These are phyloP conservation scores for Bedellia somnulentella DNA, from an alignment of 2,888 invertebrate genomes.

Conservation along the genomic window DNA sequence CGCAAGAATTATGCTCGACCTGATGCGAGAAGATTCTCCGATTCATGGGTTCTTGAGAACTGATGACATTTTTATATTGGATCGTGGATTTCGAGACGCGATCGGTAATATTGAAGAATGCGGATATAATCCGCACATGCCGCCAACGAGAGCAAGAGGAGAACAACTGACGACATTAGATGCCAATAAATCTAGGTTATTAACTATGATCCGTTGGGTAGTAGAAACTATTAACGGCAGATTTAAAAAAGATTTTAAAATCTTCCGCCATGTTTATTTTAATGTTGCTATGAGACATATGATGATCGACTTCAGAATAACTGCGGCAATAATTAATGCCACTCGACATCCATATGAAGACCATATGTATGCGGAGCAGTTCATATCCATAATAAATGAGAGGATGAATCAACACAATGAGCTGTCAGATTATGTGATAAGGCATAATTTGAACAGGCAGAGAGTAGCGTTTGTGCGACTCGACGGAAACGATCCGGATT, in stretches of 20 bases:
- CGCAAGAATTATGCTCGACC: constrained; percentile 1
- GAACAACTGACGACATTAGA: constrained; percentile 3
- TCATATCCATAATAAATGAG: constrained; percentile 6
- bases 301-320: constrained; percentile 10
- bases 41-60: not conserved
- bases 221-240: constrained; percentile 11
- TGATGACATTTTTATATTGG: constrained; percentile 2
- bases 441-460: constrained; percentile 9
- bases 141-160: too few relatives aligned
- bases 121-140: constrained; percentile 1
- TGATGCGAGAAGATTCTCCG: not conserved
- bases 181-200: constrained; percentile 7
- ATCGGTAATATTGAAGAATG: constrained; percentile 1
- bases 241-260: constrained; percentile 11
- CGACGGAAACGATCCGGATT: constrained; percentile 2
- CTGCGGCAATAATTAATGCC: constrained; percentile 10
- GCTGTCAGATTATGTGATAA: constrained; percentile 7
- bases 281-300: constrained; percentile 6
- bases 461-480: too few relatives aligned
- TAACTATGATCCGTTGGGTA: constrained; percentile 12
- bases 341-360: constrained; percentile 8
- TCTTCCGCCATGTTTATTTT: constrained; percentile 9
- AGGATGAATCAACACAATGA: constrained; percentile 7
- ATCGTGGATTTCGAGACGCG: constrained; percentile 4
- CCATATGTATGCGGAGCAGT: constrained; percentile 7